phyloP scores from a whole-genome alignment of 2,888 invertebrate genomes.

The Cantharis nigra region DNA sequence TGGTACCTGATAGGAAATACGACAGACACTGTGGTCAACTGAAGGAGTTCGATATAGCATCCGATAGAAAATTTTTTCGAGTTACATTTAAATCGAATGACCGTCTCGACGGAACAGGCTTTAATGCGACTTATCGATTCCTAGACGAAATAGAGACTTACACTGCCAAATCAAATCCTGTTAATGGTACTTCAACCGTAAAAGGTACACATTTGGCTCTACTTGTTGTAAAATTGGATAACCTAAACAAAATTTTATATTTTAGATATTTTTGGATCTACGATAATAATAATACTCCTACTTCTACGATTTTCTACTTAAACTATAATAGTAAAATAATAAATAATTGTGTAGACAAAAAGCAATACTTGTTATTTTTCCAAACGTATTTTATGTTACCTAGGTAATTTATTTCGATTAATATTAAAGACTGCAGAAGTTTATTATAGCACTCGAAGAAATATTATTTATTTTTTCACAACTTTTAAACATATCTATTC shows the following conservation, averaged over 20 bases:
- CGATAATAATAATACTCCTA: neutral
- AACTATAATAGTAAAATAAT: neutral
- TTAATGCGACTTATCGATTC: constrained; percentile 91
- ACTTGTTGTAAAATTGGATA: neutral
- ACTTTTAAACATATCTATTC: constrained; percentile 21
- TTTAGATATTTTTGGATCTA: constrained; percentile 1
- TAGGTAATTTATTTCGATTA: neutral
- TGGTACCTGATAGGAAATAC: constrained; percentile 87
- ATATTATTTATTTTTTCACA: constrained; percentile 23
- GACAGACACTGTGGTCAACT: constrained; percentile 86
- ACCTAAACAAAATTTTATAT: neutral
- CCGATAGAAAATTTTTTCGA: constrained; percentile 91
- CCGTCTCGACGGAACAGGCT: constrained; percentile 91
- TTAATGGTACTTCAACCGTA: constrained; percentile 29
- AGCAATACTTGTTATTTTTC: constrained; percentile 15
- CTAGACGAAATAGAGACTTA: constrained; percentile 68
- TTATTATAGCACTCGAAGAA: constrained; percentile 15
- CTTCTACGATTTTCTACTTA: constrained; percentile 15
- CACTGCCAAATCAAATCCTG: constrained; percentile 54
- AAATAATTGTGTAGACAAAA: neutral
- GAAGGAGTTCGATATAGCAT: constrained; percentile 80
- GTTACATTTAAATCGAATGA: constrained; percentile 95
- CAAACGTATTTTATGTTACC: neutral
- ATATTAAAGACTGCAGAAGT: constrained; percentile 14
- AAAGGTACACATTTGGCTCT: constrained; percentile 26